Evolutionary conservation across 2,888 invertebrate genomes (phyloP), one percentile per base, ranked within the genome.

Genomic region (Eledone cirrhosa): DNA sequence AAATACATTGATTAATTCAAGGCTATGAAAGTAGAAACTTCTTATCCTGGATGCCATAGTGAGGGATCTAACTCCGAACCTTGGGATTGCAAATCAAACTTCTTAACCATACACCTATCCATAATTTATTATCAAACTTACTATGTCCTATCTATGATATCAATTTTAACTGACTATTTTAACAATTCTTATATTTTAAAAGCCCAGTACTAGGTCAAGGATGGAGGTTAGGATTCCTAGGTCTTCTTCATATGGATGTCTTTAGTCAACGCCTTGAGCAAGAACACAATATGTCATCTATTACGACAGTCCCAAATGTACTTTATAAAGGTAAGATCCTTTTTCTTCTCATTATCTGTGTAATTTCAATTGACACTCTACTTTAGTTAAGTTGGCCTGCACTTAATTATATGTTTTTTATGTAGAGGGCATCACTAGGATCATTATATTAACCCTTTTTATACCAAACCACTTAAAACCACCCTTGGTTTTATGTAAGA

Each of bases 231-330:
- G 92, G 92, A 16, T 92, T 92, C 84, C 87, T 92, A 7, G 92
- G 92, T 3, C 86, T 93, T 7, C 87, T 93, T 59, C 92, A 92
- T 84, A 92, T 93, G 92, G 92, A 92, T 82, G 92, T 92, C 27
- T 90, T 90, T 83, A 85, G 83, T 77, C 92, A 92, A 81, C 87
- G 93, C 31, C 86, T 93, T 78, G 92, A 92, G 78, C 92, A 92
- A 82, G 93, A 93, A 84, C 91, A 91, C 84, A 89, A 91, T 83
- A 90, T 91, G 4, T 89, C 90, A 80, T 91, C 92, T n/a, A 91
- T 93, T 79, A 88, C 92, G 3, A 92, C 92, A 5, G 88, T 91
- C 24, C 93, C 93, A 24, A 92, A 91, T 85, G 92, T 93, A 22
- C 92, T 92, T 53, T 93, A 92, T 85, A 90, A 91, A 88, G 91